These are phyloP conservation scores for Solenodon paradoxus DNA, from an alignment of 2,113 vertebrate species.

Conservation along the genomic window DNA sequence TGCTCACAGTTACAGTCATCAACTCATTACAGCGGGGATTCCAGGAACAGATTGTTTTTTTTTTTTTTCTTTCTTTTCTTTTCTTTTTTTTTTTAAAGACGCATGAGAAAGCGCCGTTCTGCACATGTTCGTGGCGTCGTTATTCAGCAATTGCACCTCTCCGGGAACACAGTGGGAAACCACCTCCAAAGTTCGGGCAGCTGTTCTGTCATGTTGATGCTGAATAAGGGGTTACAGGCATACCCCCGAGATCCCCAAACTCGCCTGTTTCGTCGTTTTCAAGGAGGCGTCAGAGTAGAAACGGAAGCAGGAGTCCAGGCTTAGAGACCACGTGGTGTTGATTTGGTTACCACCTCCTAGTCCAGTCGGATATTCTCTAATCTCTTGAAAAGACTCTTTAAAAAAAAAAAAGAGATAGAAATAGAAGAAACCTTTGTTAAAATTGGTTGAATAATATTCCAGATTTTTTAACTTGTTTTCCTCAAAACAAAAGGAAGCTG, in stretches of 20 bases:
- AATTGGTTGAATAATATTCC: too few species aligned
- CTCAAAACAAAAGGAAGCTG: too few species aligned
- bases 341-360: fast-evolving
- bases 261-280: fast-evolving
- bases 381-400: background rate
- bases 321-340: background rate
- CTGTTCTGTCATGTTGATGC: background rate
- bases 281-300: background rate
- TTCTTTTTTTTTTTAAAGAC: background rate
- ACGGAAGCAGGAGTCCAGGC: background rate
- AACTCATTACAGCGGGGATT: conserved; percentile 7
- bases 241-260: fast-evolving
- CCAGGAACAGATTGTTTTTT: background rate
- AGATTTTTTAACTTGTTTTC: too few species aligned
- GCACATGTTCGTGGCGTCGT: background rate
- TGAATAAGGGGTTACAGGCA: fast-evolving
- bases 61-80: too few species aligned
- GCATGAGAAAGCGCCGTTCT: background rate
- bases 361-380: background rate
- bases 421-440: too few species aligned
- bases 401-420: too few species aligned
- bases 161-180: too few species aligned
- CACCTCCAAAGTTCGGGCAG: background rate
- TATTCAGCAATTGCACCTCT: conserved; percentile 51
- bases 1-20: background rate